phyloP scores from a whole-genome alignment of 2,888 invertebrate genomes.

The Chymomyza fuscimana region DNA sequence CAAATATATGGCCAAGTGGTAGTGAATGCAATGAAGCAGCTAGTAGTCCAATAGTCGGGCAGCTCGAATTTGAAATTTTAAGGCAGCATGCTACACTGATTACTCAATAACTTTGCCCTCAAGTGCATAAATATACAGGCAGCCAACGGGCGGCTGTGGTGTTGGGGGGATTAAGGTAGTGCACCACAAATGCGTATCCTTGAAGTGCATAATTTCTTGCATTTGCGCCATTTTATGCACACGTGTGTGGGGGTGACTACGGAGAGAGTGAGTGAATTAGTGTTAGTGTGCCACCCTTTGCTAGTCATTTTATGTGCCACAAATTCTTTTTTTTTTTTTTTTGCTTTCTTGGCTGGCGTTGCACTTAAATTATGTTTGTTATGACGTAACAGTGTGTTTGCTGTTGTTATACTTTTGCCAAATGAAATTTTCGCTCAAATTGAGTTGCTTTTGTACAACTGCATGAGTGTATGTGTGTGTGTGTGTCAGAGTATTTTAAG shows the following conservation, averaged over 20 bases:
- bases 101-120: constrained; percentile 72
- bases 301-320: background rate
- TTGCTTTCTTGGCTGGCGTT: constrained; percentile 48
- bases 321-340: constrained; percentile 22
- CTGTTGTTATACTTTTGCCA: constrained; percentile 48
- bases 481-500: constrained; percentile 45
- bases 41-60: background rate
- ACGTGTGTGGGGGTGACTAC: background rate
- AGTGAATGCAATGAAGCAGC: background rate
- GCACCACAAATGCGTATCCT: constrained; percentile 44
- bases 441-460: constrained; percentile 53
- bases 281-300: background rate
- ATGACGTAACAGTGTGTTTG: constrained; percentile 50
- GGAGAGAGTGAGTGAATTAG: background rate
- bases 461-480: constrained; percentile 11
- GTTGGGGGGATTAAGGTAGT: background rate
- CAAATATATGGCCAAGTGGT: constrained; percentile 49
- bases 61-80: constrained; percentile 51
- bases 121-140: constrained; percentile 64
- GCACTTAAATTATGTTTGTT: constrained; percentile 70
- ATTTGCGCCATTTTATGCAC: constrained; percentile 5
- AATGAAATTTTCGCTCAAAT: constrained; percentile 65
- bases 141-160: too few species aligned
- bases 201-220: constrained; percentile 58
- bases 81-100: constrained; percentile 58